phyloP scores from a whole-genome alignment of 2,888 invertebrate genomes.

The Polietes domitor region DNA sequence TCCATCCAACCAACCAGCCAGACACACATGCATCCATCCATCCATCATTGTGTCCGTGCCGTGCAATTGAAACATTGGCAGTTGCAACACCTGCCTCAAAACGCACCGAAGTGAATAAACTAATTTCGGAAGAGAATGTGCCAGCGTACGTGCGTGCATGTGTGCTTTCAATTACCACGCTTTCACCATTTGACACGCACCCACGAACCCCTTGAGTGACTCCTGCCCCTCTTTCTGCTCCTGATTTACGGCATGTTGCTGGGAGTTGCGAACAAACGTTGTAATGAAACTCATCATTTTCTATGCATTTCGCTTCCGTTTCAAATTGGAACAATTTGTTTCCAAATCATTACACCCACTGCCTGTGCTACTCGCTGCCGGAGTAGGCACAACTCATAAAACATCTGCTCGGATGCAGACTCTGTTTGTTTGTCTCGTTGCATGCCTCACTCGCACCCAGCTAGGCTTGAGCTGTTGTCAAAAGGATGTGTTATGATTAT shows the following conservation, averaged over 20 bases:
- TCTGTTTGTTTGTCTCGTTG: neutral
- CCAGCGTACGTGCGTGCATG: neutral
- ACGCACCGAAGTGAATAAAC: neutral
- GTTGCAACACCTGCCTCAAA: neutral
- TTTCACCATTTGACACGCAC: conserved; percentile 19
- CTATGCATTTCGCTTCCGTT: neutral
- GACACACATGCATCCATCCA: neutral
- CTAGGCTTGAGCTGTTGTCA: neutral
- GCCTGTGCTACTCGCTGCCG: neutral
- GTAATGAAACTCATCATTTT: conserved; percentile 31
- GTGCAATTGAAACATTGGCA: neutral
- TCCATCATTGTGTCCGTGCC: neutral
- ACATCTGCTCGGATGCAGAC: neutral
- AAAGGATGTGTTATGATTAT: conserved; percentile 23
- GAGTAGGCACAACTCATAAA: neutral
- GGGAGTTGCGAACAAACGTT: conserved; percentile 11
- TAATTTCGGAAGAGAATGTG: neutral
- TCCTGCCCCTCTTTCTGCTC: neutral
- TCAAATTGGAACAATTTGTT: conserved; percentile 13
- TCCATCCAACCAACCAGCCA: neutral
- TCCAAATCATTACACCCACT: conserved; percentile 29
- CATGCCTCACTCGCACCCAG: neutral
- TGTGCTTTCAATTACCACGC: conserved; percentile 21
- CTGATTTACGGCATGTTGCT: neutral
- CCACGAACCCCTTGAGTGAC: neutral